Conservation (phyloP, 1,140 invertebrate genomes). For the Pemphigus obesinymphae region DNA sequence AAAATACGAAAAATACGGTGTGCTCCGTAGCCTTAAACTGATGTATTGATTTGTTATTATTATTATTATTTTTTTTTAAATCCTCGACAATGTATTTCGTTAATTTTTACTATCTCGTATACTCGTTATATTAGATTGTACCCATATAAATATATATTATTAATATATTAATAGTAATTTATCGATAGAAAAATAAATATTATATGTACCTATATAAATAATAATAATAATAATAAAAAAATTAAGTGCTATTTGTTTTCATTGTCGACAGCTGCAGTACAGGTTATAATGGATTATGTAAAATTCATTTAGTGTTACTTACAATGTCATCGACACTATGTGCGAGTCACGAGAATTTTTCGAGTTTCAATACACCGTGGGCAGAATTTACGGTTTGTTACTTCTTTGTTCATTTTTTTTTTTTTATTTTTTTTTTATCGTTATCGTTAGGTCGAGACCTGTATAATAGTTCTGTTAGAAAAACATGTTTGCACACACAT, state of each 20-base stretch:
- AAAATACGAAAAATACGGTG: too few species aligned
- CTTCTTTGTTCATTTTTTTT: constrained; percentile 22
- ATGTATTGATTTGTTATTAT: too few species aligned
- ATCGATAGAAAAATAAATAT: too few species aligned
- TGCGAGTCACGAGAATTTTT: not conserved
- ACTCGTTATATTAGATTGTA: too few species aligned
- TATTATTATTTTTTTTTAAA: too few species aligned
- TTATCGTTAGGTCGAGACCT: constrained; percentile 18
- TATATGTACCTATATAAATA: too few species aligned
- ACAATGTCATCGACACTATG: constrained; percentile 31
- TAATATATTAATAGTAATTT: too few species aligned
- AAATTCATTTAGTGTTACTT: constrained; percentile 13
- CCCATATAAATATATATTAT: too few species aligned
- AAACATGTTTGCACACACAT: constrained; percentile 1
- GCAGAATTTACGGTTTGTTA: constrained; percentile 30
- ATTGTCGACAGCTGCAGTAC: not conserved
- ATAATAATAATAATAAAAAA: not conserved
- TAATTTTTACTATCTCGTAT: too few species aligned
- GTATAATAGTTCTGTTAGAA: constrained; percentile 9
- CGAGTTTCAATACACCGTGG: constrained; percentile 19
- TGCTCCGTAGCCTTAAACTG: too few species aligned
- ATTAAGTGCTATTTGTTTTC: not conserved
- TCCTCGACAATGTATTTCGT: too few species aligned
- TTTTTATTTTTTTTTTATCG: too few species aligned
- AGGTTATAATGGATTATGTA: constrained; percentile 12